Conservation (phyloP, 2,888 invertebrate species). For the Papilio protenor region DNA sequence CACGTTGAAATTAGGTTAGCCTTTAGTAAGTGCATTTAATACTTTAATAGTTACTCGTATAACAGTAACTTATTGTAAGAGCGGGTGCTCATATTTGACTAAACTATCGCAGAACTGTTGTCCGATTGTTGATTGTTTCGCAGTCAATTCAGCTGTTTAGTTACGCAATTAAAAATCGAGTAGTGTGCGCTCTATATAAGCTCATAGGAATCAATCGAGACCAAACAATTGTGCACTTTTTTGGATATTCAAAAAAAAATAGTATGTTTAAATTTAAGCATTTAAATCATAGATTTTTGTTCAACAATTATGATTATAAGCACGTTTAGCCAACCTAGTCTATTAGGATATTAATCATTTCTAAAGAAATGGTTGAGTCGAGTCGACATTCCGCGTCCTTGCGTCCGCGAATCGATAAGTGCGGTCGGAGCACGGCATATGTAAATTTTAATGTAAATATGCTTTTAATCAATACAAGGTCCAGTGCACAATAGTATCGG, state of each 20-base stretch:
- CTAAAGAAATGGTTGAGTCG: constrained; percentile 42
- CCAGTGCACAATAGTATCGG: constrained; percentile 77
- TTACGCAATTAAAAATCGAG: too few relatives aligned
- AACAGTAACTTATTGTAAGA: too few relatives aligned
- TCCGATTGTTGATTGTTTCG: too few relatives aligned
- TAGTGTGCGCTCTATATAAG: too few relatives aligned
- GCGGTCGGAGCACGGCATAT: constrained; percentile 78
- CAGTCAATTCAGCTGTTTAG: too few relatives aligned
- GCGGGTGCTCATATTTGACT: too few relatives aligned
- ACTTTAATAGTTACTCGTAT: neutral
- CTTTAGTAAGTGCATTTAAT: neutral
- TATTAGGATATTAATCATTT: constrained; percentile 47
- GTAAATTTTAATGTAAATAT: constrained; percentile 78
- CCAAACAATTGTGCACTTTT: too few relatives aligned
- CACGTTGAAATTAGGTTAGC: neutral
- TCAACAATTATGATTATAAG: constrained; percentile 41
- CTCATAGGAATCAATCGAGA: too few relatives aligned
- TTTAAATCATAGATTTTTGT: neutral
- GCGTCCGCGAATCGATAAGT: constrained; percentile 73
- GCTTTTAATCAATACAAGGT: constrained; percentile 78
- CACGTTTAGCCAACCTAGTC: constrained; percentile 3
- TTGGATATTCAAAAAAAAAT: too few relatives aligned
- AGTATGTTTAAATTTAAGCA: too few relatives aligned
- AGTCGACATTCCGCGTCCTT: constrained; percentile 49
- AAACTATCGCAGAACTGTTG: too few relatives aligned